Base-by-base conservation (phyloP, 2,888 invertebrate genomes). In the Tubiluchus corallicola region DNA sequence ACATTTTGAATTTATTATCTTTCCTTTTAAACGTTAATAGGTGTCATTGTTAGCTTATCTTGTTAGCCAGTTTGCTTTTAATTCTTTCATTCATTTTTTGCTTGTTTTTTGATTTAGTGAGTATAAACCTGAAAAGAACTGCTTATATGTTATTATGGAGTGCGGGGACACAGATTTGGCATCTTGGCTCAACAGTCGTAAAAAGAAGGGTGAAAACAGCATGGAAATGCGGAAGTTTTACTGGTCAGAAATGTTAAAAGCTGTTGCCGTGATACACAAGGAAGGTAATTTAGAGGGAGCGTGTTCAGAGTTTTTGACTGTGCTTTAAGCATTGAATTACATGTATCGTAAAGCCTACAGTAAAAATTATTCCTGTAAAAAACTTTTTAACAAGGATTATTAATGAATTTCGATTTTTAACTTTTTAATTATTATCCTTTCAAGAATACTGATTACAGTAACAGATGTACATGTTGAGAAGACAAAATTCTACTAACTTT, bases 241-340 rank as follows among this genome's bases (percentile, higher is more conserved):
- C 68, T 92, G 92, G 84, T 76, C 78, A 61, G 82, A 88, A 66
- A 94, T 96, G 85, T 68, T 96, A 44, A 73, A 75, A 47, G 83
- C 87, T 20, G 94, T 96, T 3, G 71, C 78, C 55, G 81, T 83
- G 57, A 87, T 96, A 58, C 94, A 96, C 57, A 73, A 77, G 52
- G 74, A 81, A 65, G 87, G 85, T 81, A 64, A 52, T 51, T 47
- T 40, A 19, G 9, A 9, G 29, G n/a, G n/a, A 9, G 29, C 29
- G 29, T n/a, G n/a, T n/a, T n/a, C n/a, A n/a, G n/a, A n/a, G n/a
- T n/a, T n/a, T n/a, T n/a, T n/a, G n/a, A n/a, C n/a, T n/a, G n/a
- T n/a, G n/a, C n/a, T n/a, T n/a, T n/a, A n/a, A n/a, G n/a, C n/a
- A n/a, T n/a, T n/a, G n/a, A n/a, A n/a, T n/a, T n/a, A n/a, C n/a